These are phyloP conservation scores for Dipus sagitta DNA, from an alignment of 2,797 vertebrate species.

Conservation along the genomic window DNA sequence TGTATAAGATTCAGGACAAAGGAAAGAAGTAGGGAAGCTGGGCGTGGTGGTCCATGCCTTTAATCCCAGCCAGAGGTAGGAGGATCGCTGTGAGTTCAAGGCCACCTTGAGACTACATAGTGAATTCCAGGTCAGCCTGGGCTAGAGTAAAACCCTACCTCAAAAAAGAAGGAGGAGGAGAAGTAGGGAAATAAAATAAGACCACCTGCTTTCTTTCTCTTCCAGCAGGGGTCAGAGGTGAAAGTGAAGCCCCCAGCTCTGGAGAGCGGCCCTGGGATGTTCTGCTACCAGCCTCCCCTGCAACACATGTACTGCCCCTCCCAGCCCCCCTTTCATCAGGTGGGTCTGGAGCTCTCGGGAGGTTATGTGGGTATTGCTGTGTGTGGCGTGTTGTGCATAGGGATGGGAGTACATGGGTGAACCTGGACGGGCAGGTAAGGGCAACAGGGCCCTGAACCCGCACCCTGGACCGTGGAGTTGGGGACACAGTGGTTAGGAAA, in stretches of 20 bases:
- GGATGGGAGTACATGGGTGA: background rate
- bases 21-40: background rate
- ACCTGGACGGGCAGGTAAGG: background rate
- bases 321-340: slow-evolving; percentile 91
- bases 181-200: background rate
- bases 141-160: no score
- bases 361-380: no score
- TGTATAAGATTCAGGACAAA: background rate
- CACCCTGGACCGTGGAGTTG: background rate
- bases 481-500: background rate
- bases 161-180: background rate
- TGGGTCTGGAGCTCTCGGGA: slow-evolving; percentile 79
- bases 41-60: no score
- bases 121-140: no score
- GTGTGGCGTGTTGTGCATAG: no score
- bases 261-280: slow-evolving; percentile 86
- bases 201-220: slow-evolving; percentile 72
- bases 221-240: slow-evolving; percentile 85
- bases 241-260: slow-evolving; percentile 86
- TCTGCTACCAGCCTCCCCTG: slow-evolving; percentile 90
- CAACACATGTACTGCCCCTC: slow-evolving; percentile 90
- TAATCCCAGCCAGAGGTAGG: no score
- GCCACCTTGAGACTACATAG: no score
- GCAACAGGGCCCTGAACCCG: background rate
- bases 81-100: no score